A percentile compares a stretch with the other conserved stretches of the same genome.
phyloP scores from a whole-genome alignment of 1,140 invertebrate species.

The Mercenaria mercenaria region DNA sequence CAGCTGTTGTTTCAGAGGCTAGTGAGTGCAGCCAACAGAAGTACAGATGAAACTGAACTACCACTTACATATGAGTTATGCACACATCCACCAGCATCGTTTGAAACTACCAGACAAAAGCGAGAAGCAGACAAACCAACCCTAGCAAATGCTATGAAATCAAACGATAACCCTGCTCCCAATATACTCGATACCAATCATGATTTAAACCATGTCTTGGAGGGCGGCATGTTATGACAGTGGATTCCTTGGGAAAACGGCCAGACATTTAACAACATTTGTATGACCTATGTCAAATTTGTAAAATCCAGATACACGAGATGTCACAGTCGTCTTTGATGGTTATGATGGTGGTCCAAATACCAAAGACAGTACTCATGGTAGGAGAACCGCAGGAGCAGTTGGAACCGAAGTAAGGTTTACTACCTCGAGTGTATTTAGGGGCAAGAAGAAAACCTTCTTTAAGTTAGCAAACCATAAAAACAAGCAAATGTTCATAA shows the following conservation, averaged over 20 bases:
- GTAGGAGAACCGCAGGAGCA: constrained; percentile 1
- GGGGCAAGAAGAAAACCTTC: constrained; percentile 44
- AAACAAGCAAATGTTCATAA: constrained; percentile 68
- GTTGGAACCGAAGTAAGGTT: not conserved
- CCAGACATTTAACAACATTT: too few relatives aligned
- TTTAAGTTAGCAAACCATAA: constrained; percentile 61
- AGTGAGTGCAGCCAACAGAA: constrained; percentile 16
- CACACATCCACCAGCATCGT: constrained; percentile 34
- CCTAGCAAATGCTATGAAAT: constrained; percentile 41
- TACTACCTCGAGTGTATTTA: not conserved
- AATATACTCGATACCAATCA: not conserved
- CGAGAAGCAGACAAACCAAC: constrained; percentile 57
- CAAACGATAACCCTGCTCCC: not conserved
- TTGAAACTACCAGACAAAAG: constrained; percentile 47
- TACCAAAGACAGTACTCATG: not conserved
- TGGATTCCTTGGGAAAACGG: too few relatives aligned
- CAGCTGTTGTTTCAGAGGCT: constrained; percentile 58
- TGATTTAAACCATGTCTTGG: too few relatives aligned
- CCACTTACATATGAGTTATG: constrained; percentile 45
- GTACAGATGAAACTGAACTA: not conserved
- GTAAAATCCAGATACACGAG: too few relatives aligned
- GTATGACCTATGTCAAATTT: not conserved
- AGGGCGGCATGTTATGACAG: not conserved
- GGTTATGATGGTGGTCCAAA: constrained; percentile 36
- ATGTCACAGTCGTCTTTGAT: constrained; percentile 56